A percentile compares a stretch with the other conserved stretches of the same genome.
Evolutionary conservation across 2,888 invertebrate species (phyloP).

Genomic region (Leptinotarsa juncta): DNA sequence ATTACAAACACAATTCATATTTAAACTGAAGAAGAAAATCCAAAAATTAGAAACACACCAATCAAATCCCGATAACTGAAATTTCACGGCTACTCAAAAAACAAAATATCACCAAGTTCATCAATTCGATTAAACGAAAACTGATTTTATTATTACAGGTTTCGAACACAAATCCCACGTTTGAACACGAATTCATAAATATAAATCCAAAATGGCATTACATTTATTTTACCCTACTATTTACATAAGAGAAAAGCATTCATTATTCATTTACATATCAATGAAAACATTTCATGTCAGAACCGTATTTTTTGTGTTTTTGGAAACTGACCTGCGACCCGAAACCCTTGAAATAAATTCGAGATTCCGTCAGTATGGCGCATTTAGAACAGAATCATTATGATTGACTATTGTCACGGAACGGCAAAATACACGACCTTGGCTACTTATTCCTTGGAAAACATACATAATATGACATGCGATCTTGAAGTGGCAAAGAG

Average conservation of each 20-base stretch:
- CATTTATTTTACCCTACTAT: too few species aligned
- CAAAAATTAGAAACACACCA: too few species aligned
- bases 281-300: background rate
- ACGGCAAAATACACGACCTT: slow-evolving; percentile 4
- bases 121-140: too few species aligned
- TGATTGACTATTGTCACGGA: slow-evolving; percentile 3
- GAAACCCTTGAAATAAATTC: background rate
- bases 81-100: too few species aligned
- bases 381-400: background rate
- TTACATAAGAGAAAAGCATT: background rate
- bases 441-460: background rate
- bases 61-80: too few species aligned
- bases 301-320: background rate
- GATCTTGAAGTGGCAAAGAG: background rate
- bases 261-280: background rate
- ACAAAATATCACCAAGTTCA: too few species aligned
- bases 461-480: background rate
- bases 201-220: too few species aligned
- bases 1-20: too few species aligned
- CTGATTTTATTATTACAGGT: too few species aligned
- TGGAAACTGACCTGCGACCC: background rate
- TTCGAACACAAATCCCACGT: too few species aligned
- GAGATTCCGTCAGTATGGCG: background rate
- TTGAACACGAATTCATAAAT: too few species aligned
- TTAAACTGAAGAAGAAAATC: too few species aligned